Percentiles rank a stretch among this genome's conserved stretches.
These are phyloP conservation scores for Muraenolepis orangiensis DNA, from an alignment of 2,797 vertebrate species.

Conservation along the genomic window DNA sequence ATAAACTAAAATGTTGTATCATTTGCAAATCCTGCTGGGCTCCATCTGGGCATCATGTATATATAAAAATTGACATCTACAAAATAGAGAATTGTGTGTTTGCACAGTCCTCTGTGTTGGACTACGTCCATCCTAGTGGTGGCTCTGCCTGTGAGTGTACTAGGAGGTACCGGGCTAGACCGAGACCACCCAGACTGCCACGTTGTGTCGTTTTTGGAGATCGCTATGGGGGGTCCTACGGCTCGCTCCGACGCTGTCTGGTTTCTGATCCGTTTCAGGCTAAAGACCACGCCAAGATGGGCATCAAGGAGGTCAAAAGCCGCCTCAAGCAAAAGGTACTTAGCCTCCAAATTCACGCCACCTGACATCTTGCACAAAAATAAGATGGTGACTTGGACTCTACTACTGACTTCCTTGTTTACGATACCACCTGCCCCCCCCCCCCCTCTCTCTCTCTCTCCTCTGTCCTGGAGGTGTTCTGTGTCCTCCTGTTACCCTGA, in stretches of 20 bases:
- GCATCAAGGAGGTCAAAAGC: conserved; percentile 97
- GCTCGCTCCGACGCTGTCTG: not conserved
- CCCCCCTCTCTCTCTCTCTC: no score
- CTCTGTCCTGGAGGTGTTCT: not conserved
- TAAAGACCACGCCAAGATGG: conserved; percentile 98
- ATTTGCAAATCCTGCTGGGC: not conserved
- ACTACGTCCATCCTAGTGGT: not conserved
- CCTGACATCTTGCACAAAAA: not conserved
- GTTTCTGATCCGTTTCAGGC: conserved; percentile 79
- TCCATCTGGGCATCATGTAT: not conserved
- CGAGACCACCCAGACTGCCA: not conserved
- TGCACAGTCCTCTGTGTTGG: not conserved
- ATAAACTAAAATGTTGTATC: not conserved
- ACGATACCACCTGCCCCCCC: not conserved
- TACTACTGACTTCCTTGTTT: not conserved
- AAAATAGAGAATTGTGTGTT: not conserved
- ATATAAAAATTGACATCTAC: not conserved
- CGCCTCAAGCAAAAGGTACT: conserved; percentile 95
- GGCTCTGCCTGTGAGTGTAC: not conserved
- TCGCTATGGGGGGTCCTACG: not conserved
- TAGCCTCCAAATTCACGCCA: not conserved
- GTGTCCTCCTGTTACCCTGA: not conserved
- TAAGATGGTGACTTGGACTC: not conserved
- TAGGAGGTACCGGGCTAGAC: not conserved
- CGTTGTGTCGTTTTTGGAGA: not conserved